Percentiles rank a stretch among this genome's conserved stretches.
Evolutionary conservation across 2,113 vertebrate genomes (phyloP).

Genomic region (Actinemys pallida): DNA sequence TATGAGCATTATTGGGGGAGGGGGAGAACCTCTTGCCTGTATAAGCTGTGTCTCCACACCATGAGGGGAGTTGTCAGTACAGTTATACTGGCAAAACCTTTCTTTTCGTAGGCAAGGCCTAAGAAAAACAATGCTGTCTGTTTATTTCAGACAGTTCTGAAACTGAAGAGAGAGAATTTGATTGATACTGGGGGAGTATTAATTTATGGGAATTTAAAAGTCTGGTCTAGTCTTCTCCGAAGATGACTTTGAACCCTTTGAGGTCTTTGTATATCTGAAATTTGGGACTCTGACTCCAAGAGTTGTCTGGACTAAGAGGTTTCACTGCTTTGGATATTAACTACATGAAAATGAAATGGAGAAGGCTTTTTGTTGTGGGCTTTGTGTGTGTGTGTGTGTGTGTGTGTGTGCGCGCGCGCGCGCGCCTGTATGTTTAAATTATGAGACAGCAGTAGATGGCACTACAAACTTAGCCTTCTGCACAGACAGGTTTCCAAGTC

Average conservation of each 20-base stretch:
- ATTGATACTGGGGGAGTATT: neutral
- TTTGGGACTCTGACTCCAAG: neutral
- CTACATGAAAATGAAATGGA: neutral
- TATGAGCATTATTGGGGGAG: neutral
- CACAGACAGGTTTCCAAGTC: neutral
- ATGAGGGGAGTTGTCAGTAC: neutral
- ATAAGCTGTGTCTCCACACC: neutral
- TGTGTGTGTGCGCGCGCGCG: neutral
- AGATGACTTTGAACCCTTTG: neutral
- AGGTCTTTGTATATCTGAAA: neutral
- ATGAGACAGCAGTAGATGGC: neutral
- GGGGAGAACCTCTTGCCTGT: neutral
- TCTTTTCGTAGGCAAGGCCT: neutral
- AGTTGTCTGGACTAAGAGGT: neutral
- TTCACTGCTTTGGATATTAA: neutral
- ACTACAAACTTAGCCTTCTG: neutral
- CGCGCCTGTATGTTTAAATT: neutral
- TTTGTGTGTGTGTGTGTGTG: neutral
- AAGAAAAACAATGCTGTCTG: neutral
- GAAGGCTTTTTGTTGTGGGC: neutral
- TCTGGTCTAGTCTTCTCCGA: neutral
- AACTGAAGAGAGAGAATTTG: neutral
- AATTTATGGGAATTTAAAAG: neutral
- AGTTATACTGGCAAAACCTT: neutral
- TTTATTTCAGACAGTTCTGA: rapidly evolving